Conservation (phyloP, 2,888 invertebrate species). For the Drosophila leonis region DNA sequence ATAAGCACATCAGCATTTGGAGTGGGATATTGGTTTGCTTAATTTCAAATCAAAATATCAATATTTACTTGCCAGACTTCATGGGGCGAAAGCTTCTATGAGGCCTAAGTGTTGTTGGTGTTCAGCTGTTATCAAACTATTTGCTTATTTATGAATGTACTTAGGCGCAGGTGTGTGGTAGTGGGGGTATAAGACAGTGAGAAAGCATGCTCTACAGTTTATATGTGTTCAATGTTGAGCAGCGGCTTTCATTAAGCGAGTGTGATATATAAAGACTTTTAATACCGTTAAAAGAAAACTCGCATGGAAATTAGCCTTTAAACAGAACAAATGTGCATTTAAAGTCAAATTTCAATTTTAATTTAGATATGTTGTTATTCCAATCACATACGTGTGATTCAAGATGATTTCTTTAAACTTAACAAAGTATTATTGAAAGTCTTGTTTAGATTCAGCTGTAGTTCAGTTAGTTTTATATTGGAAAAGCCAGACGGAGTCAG, state of each 20-base stretch:
- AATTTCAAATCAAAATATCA: slow-evolving; percentile 71
- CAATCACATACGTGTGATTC: neutral
- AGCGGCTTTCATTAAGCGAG: slow-evolving; percentile 34
- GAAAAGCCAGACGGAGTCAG: neutral
- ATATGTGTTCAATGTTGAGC: slow-evolving; percentile 26
- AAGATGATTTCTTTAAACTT: neutral
- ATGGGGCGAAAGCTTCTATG: slow-evolving; percentile 16
- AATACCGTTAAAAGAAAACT: neutral
- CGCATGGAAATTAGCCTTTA: neutral
- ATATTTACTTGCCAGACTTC: slow-evolving; percentile 54
- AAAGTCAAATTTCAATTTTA: neutral
- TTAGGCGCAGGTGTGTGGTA: slow-evolving; percentile 15
- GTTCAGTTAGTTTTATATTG: neutral
- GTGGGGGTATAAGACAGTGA: slow-evolving; percentile 10
- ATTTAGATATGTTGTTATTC: neutral
- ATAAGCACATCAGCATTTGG: slow-evolving; percentile 19
- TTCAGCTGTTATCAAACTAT: slow-evolving; percentile 61
- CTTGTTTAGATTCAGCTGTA: neutral
- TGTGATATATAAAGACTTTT: neutral
- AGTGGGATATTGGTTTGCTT: slow-evolving; percentile 42
- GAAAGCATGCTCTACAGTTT: slow-evolving; percentile 40
- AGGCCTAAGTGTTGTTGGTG: slow-evolving; percentile 40
- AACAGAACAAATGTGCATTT: neutral
- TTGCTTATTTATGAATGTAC: slow-evolving; percentile 52
- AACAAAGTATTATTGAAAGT: neutral